Evolutionary conservation across 2,797 vertebrate species (phyloP), one percentile per base, ranked within the genome.

Genomic region (Octomys mimax): DNA sequence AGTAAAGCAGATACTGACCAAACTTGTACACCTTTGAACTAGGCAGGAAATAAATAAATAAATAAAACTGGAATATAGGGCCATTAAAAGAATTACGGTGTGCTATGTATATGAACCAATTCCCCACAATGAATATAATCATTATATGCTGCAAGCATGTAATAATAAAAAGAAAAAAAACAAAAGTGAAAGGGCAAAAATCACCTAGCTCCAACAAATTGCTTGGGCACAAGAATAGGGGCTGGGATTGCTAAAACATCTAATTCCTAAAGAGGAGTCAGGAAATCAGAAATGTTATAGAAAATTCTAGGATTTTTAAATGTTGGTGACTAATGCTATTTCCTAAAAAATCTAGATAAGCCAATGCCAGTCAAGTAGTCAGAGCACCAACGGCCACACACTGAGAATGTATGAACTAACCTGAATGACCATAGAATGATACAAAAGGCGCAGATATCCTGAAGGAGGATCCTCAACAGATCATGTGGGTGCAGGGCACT

Each of bases 181-280:
- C 3, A 71, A 39, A 39, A 22, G 1, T 31, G 39, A 89, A 71
- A 6, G 39, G 2, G 4, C 22, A 84, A 39, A 33, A 85, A 26
- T 21, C 3, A 11, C 5, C 4, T 1, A n/a, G 28, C 21, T 90
- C 19, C 14, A 6, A 4, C 0, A 42, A 79, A 0, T 11, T 70
- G 57, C 33, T 52, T 10, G 46, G 46, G 22, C 3, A 2, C 13
- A 57, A 79, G 66, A 68, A 59, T 19, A 16, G 42, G 33, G 24
- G 1, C 8, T 1, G 77, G 31, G 28, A 26, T 3, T 33, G 18
- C 61, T 19, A 78, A 66, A 59, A 62, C 24, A 61, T 75, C 21
- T 8, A 46, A 22, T 59, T 75, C 16, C 42, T 91, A 52, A 78
- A 92, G 19, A 87, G n/a, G 87, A 82, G 9, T 42, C 75, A 95